Evolutionary conservation across 1,140 invertebrate genomes (phyloP).

Genomic region (Agrypnia vestita): DNA sequence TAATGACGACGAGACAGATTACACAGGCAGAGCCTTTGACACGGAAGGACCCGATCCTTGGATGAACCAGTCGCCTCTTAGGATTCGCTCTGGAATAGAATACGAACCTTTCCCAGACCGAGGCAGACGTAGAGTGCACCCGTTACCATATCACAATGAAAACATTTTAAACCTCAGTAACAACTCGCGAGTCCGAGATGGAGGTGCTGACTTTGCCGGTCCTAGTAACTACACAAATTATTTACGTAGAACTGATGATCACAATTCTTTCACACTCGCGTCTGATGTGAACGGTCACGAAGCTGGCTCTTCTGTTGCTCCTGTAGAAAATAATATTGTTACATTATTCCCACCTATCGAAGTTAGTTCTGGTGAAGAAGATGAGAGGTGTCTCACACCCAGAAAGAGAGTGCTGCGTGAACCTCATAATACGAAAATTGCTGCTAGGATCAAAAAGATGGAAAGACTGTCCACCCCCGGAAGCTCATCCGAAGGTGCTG

Average conservation of each 20-base stretch:
- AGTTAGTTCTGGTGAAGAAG: constrained; percentile 71
- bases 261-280: not conserved
- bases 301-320: constrained; percentile 2
- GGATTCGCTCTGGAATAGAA: constrained; percentile 26
- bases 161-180: constrained; percentile 57
- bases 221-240: constrained; percentile 56
- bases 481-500: constrained; percentile 11
- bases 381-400: constrained; percentile 63
- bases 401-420: constrained; percentile 64
- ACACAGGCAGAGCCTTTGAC: constrained; percentile 8
- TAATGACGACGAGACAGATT: constrained; percentile 8
- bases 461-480: constrained; percentile 7
- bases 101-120: constrained; percentile 38
- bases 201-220: constrained; percentile 33
- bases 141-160: constrained; percentile 55
- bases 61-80: constrained; percentile 39
- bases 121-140: constrained; percentile 38
- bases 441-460: constrained; percentile 36
- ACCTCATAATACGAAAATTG: constrained; percentile 53
- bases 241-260: constrained; percentile 48
- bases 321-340: constrained; percentile 36
- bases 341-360: constrained; percentile 66
- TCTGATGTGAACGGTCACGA: not conserved
- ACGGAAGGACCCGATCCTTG: constrained; percentile 41
- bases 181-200: constrained; percentile 51